Conservation (phyloP, 2,797 vertebrate genomes). For the Peromyscus melanophrys region DNA sequence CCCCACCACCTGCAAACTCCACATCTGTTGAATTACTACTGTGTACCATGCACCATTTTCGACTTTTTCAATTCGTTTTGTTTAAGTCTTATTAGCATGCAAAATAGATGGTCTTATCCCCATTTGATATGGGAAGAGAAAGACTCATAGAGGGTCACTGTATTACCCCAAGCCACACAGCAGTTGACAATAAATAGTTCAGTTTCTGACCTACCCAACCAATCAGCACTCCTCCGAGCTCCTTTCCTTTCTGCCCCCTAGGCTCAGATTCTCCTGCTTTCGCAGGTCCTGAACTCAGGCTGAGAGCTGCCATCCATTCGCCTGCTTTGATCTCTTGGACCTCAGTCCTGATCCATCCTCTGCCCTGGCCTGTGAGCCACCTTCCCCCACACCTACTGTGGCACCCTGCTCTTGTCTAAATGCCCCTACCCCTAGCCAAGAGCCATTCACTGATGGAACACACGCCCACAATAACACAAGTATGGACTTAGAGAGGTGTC, state of each 20-base stretch:
- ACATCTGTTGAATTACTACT: background rate
- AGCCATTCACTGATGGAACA: background rate
- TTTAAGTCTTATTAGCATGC: background rate
- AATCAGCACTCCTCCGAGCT: background rate
- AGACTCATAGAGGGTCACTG: background rate
- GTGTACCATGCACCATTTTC: no score
- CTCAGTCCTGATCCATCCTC: background rate
- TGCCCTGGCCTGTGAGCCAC: background rate
- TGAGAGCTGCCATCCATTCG: background rate
- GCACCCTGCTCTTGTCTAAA: background rate
- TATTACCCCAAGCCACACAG: background rate
- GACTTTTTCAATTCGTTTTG: background rate
- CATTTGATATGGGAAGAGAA: background rate
- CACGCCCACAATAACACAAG: background rate
- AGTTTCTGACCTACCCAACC: background rate
- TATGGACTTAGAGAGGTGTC: fast-evolving
- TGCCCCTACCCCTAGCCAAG: background rate
- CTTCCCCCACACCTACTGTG: background rate
- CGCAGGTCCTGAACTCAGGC: background rate
- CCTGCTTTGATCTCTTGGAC: background rate
- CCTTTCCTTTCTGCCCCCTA: background rate
- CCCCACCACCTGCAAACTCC: background rate
- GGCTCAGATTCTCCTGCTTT: background rate
- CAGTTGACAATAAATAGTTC: background rate
- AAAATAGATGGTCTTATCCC: background rate